Base-by-base conservation (phyloP, 2,113 vertebrate species). In the Colius striatus region DNA sequence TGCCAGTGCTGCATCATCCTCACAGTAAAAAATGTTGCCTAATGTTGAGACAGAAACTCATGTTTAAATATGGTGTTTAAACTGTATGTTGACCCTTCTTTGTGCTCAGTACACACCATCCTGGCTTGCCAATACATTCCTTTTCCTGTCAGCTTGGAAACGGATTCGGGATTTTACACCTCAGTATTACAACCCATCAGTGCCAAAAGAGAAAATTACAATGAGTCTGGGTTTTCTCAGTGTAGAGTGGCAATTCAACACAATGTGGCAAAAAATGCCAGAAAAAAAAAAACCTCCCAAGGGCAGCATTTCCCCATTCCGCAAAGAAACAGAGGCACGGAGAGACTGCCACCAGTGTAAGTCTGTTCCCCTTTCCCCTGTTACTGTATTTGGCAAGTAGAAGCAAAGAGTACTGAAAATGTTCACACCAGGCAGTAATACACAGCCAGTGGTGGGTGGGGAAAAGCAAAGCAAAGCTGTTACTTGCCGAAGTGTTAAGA, bases 381-480 rank as follows among this genome's bases (percentile, higher is more conserved):
- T 23, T 81, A 72, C 84, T 38, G 43, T 36, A 70, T 45, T 89
- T 80, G 78, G 84, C 81, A 87, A 80, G 71, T 90, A 68, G 86
- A 89, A 91, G 19, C 67, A 65, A 78, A 57, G 72, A 89, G 47
- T 30, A 82, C 63, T 60, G 84, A 36, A 90, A 94, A 80, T 63
- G 80, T 50, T 85, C 84, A 51, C n/a, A 89, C 27, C n/a, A 91
- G 73, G 78, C 77, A 94, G 27, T 65, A 95, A 73, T 1, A 95
- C 70, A 18, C 51, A 95, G 84, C 16, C 51, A 88, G 76, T 0
- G 0, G 79, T 11, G 76, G 86, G 72, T 1, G 6, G 75, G 47
- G 83, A 70, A 90, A 58, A 88, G 79, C 55, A 92, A 92, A 95
- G 68, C 41, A 93, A 96, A 89, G 68, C 72, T 92, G 50, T 61